These are phyloP conservation scores for Neosilurus mollespiculum DNA, from an alignment of 2,797 vertebrate genomes.

Conservation along the genomic window DNA sequence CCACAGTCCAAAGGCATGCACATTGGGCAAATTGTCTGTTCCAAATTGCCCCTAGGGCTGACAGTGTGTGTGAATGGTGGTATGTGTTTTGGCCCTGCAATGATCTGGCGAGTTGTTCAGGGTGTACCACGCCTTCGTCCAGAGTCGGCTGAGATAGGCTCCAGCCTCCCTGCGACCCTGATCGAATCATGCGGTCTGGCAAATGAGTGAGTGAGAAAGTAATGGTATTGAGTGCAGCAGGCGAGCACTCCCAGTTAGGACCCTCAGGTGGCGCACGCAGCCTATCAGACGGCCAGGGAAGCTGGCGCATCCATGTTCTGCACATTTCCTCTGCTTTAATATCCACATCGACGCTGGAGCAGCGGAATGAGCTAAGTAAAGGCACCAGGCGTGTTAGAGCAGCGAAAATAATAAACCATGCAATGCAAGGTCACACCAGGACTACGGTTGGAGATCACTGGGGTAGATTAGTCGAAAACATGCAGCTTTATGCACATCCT, in stretches of 20 bases:
- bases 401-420: neutral
- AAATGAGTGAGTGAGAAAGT: too few relatives aligned
- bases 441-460: neutral
- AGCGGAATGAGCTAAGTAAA: neutral
- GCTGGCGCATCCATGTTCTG: neutral
- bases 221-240: neutral
- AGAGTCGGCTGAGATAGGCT: too few relatives aligned
- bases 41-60: too few relatives aligned
- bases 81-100: too few relatives aligned
- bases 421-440: neutral
- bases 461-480: neutral
- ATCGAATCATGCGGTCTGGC: too few relatives aligned
- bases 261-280: conserved; percentile 23
- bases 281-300: neutral
- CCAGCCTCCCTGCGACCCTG: too few relatives aligned
- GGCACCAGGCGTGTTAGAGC: neutral
- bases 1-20: too few relatives aligned
- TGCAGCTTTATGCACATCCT: conserved; percentile 71
- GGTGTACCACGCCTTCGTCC: too few relatives aligned
- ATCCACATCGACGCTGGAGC: neutral
- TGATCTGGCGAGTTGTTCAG: too few relatives aligned
- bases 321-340: conserved; percentile 6
- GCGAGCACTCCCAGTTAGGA: neutral
- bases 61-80: too few relatives aligned
- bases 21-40: too few relatives aligned